These are phyloP conservation scores for Drosophila teissieri DNA, from an alignment of 1,140 invertebrate genomes.

Conservation along the genomic window DNA sequence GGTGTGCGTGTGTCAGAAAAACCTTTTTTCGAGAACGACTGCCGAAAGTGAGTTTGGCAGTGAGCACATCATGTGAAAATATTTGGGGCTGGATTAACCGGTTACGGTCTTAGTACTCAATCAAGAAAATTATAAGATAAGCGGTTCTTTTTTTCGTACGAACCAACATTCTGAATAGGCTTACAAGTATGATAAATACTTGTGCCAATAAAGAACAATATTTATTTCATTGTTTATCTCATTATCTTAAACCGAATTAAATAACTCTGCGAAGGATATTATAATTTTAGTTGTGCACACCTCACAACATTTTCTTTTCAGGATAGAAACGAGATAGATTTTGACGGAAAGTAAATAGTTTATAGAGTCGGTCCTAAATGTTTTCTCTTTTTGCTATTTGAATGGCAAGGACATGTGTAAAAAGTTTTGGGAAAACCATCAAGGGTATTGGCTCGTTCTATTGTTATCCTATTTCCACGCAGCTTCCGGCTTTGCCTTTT, in stretches of 20 bases:
- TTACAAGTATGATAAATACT: not conserved
- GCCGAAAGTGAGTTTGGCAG: not conserved
- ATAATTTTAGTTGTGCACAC: too few species aligned
- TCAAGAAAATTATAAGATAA: constrained; percentile 16
- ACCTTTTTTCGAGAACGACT: not conserved
- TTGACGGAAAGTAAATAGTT: too few species aligned
- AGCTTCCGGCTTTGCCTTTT: constrained; percentile 12
- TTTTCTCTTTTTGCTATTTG: too few species aligned
- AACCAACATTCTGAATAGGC: not conserved
- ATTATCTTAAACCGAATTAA: too few species aligned
- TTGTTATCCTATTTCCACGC: constrained; percentile 1
- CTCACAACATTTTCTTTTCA: too few species aligned
- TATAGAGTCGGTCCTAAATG: too few species aligned
- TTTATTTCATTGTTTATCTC: too few species aligned
- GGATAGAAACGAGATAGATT: too few species aligned
- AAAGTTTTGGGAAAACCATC: not conserved
- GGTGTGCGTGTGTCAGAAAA: not conserved
- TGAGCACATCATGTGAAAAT: constrained; percentile 8
- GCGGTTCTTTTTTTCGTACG: not conserved
- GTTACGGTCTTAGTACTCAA: constrained; percentile 25
- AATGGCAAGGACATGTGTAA: too few species aligned
- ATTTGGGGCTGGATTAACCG: constrained; percentile 34
- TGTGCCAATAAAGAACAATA: too few species aligned
- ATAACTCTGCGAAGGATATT: too few species aligned
- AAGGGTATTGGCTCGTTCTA: not conserved